Base-by-base conservation (phyloP, 30 jellyfish, hydroid and myxozoan species). In the Turritopsis dohrnii region DNA sequence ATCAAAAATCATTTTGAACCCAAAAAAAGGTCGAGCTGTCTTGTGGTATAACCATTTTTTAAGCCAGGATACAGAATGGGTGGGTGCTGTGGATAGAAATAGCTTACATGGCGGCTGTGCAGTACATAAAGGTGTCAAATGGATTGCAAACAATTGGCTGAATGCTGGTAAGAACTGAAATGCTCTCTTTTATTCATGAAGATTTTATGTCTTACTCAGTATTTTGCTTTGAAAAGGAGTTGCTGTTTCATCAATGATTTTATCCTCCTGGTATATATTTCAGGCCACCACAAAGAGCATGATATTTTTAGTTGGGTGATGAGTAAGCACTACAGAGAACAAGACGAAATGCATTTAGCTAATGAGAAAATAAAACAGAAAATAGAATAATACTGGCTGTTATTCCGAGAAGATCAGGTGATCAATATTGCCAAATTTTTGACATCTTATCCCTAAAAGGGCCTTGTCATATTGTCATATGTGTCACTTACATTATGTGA, bases 101-200 rank as follows among this genome's bases (percentile, higher is more conserved):
- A 82, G 89, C 41, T n/a, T 82, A n/a, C 89, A 82, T 82, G 89
- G 89, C 9, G 89, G 89, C 16, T 82, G 89, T 29, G 89, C 89
- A 1, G 89, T 82, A 13, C 84, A 82, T 23, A 53, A 71, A 53
- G 89, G 89, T 26, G 21, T 26, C 9, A 82, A 82, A 28, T 82
- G 89, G 89, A 82, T 82, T 65, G 89, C 89, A 18, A 82, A 82
- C 71, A 82, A 82, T 71, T 82, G 89, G 89, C 26, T 82, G 1
- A 71, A 82, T 82, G 89, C 89, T 65, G 89, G 89, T 82, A 66
- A 0, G 71, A 53, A 52, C 20, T 5, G 29, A 29, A 18, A 23
- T 5, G 1, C 13, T 41, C 13, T 5, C 60, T 41, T 41, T 41
- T 41, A 41, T 41, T 41, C 60, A 41, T 5, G 13, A 41, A 41